A percentile compares a stretch with the other conserved stretches of the same genome.
These are phyloP conservation scores for Eolophus roseicapilla DNA, from an alignment of 2,113 vertebrate species.

Conservation along the genomic window DNA sequence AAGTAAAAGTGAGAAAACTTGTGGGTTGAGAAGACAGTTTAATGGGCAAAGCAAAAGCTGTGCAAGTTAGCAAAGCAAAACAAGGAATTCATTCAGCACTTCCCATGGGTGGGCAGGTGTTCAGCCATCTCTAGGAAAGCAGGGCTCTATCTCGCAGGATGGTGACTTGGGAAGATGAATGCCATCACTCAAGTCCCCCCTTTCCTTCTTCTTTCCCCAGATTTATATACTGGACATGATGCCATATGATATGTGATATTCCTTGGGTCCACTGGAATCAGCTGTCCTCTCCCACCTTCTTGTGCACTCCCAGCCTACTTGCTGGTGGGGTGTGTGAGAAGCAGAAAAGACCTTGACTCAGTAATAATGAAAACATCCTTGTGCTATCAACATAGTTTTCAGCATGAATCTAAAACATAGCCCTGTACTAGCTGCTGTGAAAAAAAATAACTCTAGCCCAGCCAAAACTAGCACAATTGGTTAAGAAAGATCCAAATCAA, in stretches of 20 bases:
- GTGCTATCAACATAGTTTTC: background rate
- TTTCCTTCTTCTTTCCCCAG: background rate
- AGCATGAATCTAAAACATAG: background rate
- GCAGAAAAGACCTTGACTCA: background rate
- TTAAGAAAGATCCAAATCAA: conserved; percentile 4
- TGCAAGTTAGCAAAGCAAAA: background rate
- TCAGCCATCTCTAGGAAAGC: background rate
- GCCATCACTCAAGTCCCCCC: background rate
- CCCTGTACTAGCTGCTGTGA: background rate
- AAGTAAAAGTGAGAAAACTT: background rate
- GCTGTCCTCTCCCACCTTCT: background rate
- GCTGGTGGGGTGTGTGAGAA: background rate
- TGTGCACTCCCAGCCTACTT: too few species aligned
- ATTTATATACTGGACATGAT: background rate
- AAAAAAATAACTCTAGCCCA: background rate
- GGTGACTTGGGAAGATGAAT: background rate
- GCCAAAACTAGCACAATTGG: background rate
- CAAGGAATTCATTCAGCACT: background rate
- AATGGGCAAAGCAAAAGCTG: background rate
- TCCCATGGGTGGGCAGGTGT: background rate
- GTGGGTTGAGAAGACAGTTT: background rate
- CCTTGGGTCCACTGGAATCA: background rate
- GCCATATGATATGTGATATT: background rate
- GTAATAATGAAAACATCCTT: background rate
- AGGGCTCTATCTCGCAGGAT: background rate